A percentile compares a stretch with the other conserved stretches of the same genome.
Evolutionary conservation across 92 coral and sea anemone species (phyloP).

Genomic region (Parazoanthus darwini): DNA sequence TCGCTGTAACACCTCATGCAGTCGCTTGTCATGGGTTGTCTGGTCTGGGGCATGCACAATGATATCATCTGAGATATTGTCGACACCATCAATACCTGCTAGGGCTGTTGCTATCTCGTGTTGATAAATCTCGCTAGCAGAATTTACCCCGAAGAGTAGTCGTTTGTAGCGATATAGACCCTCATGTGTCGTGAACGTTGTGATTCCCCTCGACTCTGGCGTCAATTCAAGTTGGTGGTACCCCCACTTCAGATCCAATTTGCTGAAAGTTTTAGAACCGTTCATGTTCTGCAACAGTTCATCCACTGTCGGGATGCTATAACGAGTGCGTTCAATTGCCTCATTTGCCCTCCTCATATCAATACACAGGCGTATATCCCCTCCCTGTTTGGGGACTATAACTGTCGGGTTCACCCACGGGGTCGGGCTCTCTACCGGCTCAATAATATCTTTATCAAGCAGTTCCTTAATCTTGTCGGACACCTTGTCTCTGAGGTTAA

Average conservation of each 20-base stretch:
- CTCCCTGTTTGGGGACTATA: slow-evolving; percentile 31
- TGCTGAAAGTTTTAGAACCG: slow-evolving; percentile 20
- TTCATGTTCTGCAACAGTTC: slow-evolving; percentile 41
- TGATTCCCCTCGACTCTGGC: slow-evolving; percentile 32
- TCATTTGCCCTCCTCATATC: slow-evolving; percentile 15
- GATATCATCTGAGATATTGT: slow-evolving; percentile 46
- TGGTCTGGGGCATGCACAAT: slow-evolving; percentile 19
- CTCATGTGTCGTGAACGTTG: slow-evolving; percentile 22
- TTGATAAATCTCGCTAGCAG: slow-evolving; percentile 29
- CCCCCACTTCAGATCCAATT: slow-evolving; percentile 31
- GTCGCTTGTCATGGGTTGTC: slow-evolving; percentile 22
- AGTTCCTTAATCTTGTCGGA: slow-evolving; percentile 41
- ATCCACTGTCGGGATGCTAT: slow-evolving; percentile 38
- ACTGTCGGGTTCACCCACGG: slow-evolving; percentile 54
- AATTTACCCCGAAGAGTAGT: slow-evolving; percentile 18
- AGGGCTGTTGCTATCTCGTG: slow-evolving; percentile 24
- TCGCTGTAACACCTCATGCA: slow-evolving; percentile 12
- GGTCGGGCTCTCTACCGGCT: slow-evolving; percentile 53
- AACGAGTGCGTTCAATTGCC: slow-evolving; percentile 18
- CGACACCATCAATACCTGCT: slow-evolving; percentile 18
- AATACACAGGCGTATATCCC: slow-evolving; percentile 9
- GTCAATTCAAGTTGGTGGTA: slow-evolving; percentile 37
- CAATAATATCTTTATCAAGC: slow-evolving; percentile 39
- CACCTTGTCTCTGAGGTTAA: slow-evolving; percentile 36
- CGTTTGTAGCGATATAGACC: slow-evolving; percentile 16